phyloP scores from a whole-genome alignment of 2,888 invertebrate species.

The Electrophaes corylata region DNA sequence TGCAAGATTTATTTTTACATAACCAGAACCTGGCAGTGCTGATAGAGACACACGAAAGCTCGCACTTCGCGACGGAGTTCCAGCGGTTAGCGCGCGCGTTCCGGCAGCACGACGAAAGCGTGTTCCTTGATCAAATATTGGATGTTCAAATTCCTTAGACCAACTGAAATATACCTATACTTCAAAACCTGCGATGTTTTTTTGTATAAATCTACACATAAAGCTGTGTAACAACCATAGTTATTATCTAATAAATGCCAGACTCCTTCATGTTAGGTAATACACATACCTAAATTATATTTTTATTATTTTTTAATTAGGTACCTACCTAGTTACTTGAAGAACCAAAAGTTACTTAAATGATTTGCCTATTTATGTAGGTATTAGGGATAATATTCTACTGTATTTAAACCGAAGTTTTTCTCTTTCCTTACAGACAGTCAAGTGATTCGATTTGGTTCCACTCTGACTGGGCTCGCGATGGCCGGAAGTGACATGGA shows the following conservation, averaged over 20 bases:
- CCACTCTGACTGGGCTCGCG: conserved; percentile 5
- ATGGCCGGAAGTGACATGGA: conserved; percentile 12
- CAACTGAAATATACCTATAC: no score
- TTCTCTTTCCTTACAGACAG: conserved; percentile 10
- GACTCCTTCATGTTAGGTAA: no score
- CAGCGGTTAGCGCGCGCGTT: neutral
- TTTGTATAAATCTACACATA: no score
- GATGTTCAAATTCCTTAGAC: conserved; percentile 1
- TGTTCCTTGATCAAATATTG: conserved; percentile 13
- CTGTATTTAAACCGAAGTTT: conserved; percentile 1
- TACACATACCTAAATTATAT: no score
- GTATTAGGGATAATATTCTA: neutral
- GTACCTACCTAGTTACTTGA: no score
- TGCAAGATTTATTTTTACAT: conserved; percentile 16
- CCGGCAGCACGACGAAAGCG: neutral
- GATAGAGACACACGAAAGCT: neutral
- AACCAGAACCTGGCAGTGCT: conserved; percentile 9
- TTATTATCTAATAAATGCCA: no score
- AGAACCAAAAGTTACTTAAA: no score
- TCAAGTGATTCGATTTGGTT: conserved; percentile 7
- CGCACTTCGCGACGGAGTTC: conserved; percentile 1
- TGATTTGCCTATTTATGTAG: no score
- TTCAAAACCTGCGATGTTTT: no score
- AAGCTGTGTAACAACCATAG: no score
- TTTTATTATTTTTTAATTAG: no score